Percentiles rank a stretch among this genome's conserved stretches.
Conservation (phyloP, 2,797 vertebrate genomes). For the Neoniphon sammara region DNA sequence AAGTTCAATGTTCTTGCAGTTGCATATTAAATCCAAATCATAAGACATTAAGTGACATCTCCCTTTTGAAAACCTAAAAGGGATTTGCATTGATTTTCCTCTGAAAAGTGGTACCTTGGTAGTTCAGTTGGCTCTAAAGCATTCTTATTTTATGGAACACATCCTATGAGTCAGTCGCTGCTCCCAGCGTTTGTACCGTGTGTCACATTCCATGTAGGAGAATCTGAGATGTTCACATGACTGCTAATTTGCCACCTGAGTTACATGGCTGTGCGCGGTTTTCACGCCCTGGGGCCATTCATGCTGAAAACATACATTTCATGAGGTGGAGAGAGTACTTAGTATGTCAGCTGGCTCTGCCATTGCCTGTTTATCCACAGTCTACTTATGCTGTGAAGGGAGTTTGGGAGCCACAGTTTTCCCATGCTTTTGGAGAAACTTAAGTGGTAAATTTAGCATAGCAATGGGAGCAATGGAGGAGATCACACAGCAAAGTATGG, state of each 20-base stretch:
- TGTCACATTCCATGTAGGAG: constrained; percentile 60
- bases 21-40: no score
- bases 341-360: constrained; percentile 4
- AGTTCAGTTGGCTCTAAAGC: neutral
- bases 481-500: neutral
- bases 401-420: neutral
- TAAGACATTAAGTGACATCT: no score
- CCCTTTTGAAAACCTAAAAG: no score
- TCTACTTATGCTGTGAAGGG: neutral
- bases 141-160: constrained; percentile 17
- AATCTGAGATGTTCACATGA: constrained; percentile 47
- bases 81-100: no score
- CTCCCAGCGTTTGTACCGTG: constrained; percentile 43
- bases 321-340: constrained; percentile 42
- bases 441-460: neutral
- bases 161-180: constrained; percentile 40
- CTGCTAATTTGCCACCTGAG: constrained; percentile 23
- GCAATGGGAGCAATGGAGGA: neutral
- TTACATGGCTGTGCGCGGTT: constrained; percentile 10
- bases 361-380: neutral
- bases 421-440: neutral
- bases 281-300: constrained; percentile 36
- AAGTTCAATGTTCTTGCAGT: no score
- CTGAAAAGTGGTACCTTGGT: no score
- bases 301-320: constrained; percentile 50